These are phyloP conservation scores for Elanus axillaris DNA, from an alignment of 2,113 vertebrate species.

Conservation along the genomic window DNA sequence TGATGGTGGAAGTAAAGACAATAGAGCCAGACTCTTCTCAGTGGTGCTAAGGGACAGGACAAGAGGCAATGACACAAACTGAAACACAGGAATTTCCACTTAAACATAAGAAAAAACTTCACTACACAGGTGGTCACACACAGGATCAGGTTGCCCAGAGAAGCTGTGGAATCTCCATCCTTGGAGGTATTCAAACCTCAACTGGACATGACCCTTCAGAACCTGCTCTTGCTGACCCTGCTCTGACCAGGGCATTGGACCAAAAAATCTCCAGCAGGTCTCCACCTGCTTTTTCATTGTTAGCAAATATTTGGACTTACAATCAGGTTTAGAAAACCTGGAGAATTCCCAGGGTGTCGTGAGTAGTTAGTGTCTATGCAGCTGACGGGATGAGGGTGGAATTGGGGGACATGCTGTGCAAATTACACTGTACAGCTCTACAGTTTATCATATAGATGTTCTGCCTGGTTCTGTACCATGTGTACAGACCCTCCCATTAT, in stretches of 20 bases:
- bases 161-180: not conserved
- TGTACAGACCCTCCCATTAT: not conserved
- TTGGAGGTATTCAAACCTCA: not conserved
- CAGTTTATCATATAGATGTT: not conserved
- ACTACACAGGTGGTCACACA: not conserved
- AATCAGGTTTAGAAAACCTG: not conserved
- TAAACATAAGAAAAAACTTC: not conserved
- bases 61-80: not conserved
- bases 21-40: not conserved
- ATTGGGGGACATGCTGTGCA: not conserved
- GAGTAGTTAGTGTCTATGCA: not conserved
- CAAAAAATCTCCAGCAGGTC: not conserved
- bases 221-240: not conserved
- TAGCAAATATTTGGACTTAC: not conserved
- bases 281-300: not conserved
- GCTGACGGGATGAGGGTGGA: not conserved
- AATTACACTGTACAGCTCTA: not conserved
- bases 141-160: not conserved
- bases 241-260: not conserved
- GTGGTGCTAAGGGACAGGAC: not conserved
- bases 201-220: not conserved
- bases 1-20: not conserved
- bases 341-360: not conserved
- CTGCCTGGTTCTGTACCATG: not conserved
- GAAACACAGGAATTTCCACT: not conserved